phyloP scores from a whole-genome alignment of 2,888 invertebrate species.

The Malthinus seriepunctatus region DNA sequence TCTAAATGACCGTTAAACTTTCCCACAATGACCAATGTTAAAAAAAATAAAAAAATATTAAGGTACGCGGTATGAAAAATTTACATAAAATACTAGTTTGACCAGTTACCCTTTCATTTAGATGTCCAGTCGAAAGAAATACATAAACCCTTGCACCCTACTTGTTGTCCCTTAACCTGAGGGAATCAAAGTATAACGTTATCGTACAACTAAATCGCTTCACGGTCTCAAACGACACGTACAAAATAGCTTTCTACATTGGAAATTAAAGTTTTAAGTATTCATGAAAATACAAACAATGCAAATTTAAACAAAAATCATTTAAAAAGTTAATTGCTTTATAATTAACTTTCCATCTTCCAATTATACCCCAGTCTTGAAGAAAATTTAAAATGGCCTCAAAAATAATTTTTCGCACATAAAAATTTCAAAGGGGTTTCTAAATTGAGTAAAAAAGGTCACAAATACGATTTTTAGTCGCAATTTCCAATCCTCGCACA shows the following conservation, averaged over 20 bases:
- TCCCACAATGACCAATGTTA: slow-evolving; percentile 26
- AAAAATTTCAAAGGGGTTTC: too few relatives aligned
- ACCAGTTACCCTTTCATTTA: slow-evolving; percentile 43
- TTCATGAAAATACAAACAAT: slow-evolving; percentile 6
- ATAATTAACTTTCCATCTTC: slow-evolving; percentile 3
- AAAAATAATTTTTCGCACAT: too few relatives aligned
- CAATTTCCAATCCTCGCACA: too few relatives aligned
- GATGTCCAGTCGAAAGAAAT: slow-evolving; percentile 36
- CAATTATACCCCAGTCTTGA: too few relatives aligned
- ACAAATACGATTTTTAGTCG: too few relatives aligned
- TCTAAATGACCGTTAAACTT: slow-evolving; percentile 23
- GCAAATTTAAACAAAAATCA: slow-evolving; percentile 6
- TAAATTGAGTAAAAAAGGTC: too few relatives aligned
- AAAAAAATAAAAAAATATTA: neutral
- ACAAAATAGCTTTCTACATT: neutral
- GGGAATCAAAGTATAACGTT: slow-evolving; percentile 19
- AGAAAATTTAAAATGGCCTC: too few relatives aligned
- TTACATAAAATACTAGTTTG: slow-evolving; percentile 50
- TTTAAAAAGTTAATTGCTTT: slow-evolving; percentile 7
- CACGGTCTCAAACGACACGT: slow-evolving; percentile 14
- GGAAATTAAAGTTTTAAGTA: slow-evolving; percentile 6
- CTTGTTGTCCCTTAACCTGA: slow-evolving; percentile 17
- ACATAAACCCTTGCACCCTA: slow-evolving; percentile 22
- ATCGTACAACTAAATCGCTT: slow-evolving; percentile 22
- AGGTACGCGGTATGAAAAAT: slow-evolving; percentile 35